These are phyloP conservation scores for Trachops cirrhosus DNA, from an alignment of 2,797 vertebrate genomes.

Conservation along the genomic window DNA sequence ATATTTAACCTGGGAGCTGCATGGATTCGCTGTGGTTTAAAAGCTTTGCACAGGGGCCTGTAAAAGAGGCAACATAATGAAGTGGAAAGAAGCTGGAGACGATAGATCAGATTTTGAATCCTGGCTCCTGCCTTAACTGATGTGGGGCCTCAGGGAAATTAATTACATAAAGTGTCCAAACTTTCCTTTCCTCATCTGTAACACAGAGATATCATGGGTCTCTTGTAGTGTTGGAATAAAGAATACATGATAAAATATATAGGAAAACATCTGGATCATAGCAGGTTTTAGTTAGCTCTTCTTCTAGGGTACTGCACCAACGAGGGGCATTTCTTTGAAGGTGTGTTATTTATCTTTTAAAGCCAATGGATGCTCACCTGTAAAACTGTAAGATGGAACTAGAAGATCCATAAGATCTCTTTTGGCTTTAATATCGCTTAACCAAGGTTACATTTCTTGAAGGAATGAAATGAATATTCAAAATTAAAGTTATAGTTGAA, in stretches of 20 bases:
- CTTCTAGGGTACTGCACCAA: neutral
- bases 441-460: neutral
- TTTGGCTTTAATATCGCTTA: neutral
- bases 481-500: neutral
- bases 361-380: neutral
- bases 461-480: neutral
- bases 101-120: neutral
- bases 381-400: neutral
- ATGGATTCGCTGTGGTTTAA: neutral
- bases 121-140: neutral
- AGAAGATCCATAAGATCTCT: neutral
- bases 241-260: neutral
- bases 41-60: neutral
- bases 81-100: neutral
- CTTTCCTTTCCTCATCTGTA: neutral
- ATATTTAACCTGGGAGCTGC: constrained; percentile 3
- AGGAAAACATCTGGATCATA: neutral
- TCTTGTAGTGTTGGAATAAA: neutral
- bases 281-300: neutral
- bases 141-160: neutral
- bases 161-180: neutral
- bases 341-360: neutral
- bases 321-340: neutral
- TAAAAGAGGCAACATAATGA: neutral
- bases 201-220: neutral